These are phyloP conservation scores for Halichoeres trimaculatus DNA, from an alignment of 2,113 vertebrate genomes.

Conservation along the genomic window DNA sequence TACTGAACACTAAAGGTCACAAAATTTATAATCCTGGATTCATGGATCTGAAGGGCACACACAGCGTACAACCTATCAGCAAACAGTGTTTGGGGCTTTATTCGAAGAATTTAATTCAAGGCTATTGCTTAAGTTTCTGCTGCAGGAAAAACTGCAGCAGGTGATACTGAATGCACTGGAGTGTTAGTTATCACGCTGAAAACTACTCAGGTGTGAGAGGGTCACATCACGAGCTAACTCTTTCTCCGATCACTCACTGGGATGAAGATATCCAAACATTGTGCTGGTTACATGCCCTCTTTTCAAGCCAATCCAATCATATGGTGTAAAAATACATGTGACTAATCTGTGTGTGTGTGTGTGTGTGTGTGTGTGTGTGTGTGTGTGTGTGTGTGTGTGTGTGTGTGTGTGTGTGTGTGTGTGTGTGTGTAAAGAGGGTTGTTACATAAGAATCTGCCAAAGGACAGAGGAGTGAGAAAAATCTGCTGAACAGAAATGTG, in stretches of 20 bases:
- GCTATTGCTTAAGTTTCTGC: constrained; percentile 13
- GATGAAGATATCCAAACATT: constrained; percentile 53
- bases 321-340: background rate
- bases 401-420: no score
- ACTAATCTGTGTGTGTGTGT: constrained; percentile 19
- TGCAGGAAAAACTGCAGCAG: constrained; percentile 24
- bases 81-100: constrained; percentile 14
- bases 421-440: no score
- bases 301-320: constrained; percentile 49
- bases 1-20: constrained; percentile 8
- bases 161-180: constrained; percentile 38
- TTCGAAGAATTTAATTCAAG: constrained; percentile 7
- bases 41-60: constrained; percentile 18
- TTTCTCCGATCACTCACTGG: constrained; percentile 56
- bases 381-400: background rate
- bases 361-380: constrained; percentile 12
- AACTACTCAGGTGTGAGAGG: constrained; percentile 52
- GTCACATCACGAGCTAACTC: constrained; percentile 44
- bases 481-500: no score
- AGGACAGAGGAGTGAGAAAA: no score
- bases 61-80: background rate
- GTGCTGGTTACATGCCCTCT: constrained; percentile 62
- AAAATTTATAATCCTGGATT: background rate
- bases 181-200: constrained; percentile 34
- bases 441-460: no score